phyloP scores from a whole-genome alignment of 2,797 vertebrate species.

The Eulemur coronatus region DNA sequence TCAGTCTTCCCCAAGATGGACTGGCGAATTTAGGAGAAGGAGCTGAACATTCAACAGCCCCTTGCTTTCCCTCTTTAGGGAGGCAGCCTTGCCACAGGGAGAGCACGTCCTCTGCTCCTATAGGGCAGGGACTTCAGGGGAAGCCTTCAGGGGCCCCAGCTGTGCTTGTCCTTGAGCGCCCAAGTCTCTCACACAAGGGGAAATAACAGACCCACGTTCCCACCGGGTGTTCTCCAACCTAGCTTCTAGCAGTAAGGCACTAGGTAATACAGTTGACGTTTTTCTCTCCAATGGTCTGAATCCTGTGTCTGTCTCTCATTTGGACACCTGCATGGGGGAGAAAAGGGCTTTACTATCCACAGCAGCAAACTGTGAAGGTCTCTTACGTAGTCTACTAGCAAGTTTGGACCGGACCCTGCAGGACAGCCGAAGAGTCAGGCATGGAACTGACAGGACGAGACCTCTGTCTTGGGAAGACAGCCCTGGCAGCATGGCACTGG shows the following conservation, averaged over 20 bases:
- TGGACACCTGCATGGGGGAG: background rate
- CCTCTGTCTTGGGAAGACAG: background rate
- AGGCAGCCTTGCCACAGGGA: background rate
- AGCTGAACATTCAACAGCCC: background rate
- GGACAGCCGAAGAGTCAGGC: background rate
- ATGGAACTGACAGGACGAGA: background rate
- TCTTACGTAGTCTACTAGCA: background rate
- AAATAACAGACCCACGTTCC: background rate
- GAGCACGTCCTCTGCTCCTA: background rate
- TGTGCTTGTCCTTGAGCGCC: background rate
- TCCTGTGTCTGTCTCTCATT: background rate
- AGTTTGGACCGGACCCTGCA: background rate
- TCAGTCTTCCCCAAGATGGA: too few relatives aligned
- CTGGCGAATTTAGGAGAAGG: background rate
- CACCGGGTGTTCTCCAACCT: background rate
- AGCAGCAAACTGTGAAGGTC: background rate
- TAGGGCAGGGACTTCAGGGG: background rate
- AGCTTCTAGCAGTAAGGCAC: background rate
- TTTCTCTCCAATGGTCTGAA: background rate
- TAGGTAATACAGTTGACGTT: background rate
- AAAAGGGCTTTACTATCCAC: background rate
- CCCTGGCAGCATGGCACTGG: too few relatives aligned
- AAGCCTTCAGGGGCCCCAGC: background rate
- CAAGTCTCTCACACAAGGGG: background rate
- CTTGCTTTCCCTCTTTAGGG: background rate